A percentile compares a stretch with the other conserved stretches of the same genome.
These are phyloP conservation scores for Alloscopus bannaensis DNA, from an alignment of 2,888 invertebrate genomes.

Conservation along the genomic window DNA sequence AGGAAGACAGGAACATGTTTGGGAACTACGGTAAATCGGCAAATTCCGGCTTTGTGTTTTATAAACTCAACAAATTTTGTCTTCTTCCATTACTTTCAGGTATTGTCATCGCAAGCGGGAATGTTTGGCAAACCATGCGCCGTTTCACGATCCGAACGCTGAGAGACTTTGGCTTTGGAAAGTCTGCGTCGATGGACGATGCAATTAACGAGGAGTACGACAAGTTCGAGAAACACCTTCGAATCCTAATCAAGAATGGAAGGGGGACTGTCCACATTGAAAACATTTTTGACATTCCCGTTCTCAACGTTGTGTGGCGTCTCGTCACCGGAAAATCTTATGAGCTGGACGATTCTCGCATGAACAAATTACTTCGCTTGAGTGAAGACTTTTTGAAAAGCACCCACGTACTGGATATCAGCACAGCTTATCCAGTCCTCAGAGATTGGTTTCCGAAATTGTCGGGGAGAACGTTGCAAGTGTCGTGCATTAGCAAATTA, in stretches of 20 bases:
- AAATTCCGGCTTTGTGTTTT: no score
- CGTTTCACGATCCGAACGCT: slow-evolving; percentile 64
- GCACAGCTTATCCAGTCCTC: slow-evolving; percentile 2
- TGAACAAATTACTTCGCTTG: not conserved
- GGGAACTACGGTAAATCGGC: no score
- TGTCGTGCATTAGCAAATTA: not conserved
- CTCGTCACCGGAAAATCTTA: slow-evolving; percentile 6
- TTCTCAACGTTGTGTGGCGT: slow-evolving; percentile 19
- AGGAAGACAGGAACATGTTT: no score
- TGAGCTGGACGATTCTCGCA: not conserved
- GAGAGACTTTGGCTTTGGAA: slow-evolving; percentile 67
- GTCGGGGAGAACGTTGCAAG: not conserved
- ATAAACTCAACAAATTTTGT: no score
- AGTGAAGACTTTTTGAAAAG: not conserved
- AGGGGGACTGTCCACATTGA: not conserved
- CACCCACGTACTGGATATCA: not conserved
- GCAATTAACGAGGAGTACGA: slow-evolving; percentile 27
- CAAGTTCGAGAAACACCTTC: slow-evolving; percentile 16
- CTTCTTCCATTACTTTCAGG: no score
- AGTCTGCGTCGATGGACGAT: slow-evolving; percentile 42
- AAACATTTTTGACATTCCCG: no score
- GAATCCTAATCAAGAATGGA: not conserved
- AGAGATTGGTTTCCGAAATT: slow-evolving; percentile 4
- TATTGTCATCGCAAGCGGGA: slow-evolving; percentile 67
- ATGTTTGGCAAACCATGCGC: slow-evolving; percentile 66